phyloP scores from a whole-genome alignment of 2,797 vertebrate genomes.

The Chelon labrosus region DNA sequence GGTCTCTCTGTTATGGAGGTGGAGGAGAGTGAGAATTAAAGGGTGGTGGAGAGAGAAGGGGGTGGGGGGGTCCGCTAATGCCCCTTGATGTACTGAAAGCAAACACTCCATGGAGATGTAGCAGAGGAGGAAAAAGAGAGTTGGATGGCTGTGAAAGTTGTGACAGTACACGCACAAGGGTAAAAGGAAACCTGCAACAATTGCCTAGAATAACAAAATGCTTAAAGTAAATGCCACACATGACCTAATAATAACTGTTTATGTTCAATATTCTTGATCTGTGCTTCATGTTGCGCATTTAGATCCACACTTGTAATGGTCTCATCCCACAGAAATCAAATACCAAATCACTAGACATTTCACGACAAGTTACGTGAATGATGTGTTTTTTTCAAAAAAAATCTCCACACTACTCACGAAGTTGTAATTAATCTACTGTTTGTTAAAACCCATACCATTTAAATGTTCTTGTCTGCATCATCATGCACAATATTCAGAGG shows the following conservation, averaged over 20 bases:
- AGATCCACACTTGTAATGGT: not conserved
- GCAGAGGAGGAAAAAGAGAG: conserved; percentile 6
- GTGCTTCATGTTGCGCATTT: not conserved
- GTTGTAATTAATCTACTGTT: not conserved
- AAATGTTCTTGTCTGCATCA: not conserved
- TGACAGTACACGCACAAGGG: conserved; percentile 6
- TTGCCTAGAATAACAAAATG: not conserved
- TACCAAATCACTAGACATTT: not conserved
- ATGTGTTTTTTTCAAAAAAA: not conserved
- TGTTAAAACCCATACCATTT: not conserved
- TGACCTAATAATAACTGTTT: not conserved
- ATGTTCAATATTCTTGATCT: not conserved
- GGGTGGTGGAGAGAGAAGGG: conserved; percentile 21
- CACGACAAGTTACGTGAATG: not conserved
- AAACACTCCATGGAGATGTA: conserved; percentile 52
- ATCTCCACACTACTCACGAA: not conserved
- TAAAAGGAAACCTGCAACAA: not conserved
- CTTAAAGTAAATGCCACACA: not conserved
- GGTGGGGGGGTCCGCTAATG: conserved; percentile 54
- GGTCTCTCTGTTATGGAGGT: conserved; percentile 51
- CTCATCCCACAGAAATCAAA: not conserved
- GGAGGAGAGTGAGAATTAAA: conserved; percentile 60
- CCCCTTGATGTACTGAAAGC: conserved; percentile 51
- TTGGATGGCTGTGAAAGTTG: conserved; percentile 38
- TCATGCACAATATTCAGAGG: not conserved